Evolutionary conservation across 53 echinoderm and acorn worm genomes (phyloP), one percentile per base, ranked within the genome.

Genomic region (Echinarachnius parma): DNA sequence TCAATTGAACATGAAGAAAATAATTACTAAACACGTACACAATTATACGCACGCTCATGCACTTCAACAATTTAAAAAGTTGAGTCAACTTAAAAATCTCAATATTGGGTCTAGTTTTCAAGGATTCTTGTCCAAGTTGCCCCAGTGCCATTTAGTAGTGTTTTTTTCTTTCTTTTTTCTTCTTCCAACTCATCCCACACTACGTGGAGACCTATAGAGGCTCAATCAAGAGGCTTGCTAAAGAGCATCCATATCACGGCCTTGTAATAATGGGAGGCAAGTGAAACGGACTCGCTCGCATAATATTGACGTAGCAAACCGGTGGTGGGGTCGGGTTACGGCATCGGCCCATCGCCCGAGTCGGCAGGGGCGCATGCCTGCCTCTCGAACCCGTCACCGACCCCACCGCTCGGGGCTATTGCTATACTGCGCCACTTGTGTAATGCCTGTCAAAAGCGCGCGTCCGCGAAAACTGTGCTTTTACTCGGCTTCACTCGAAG

Each of bases 261-360:
- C 22, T 56, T 35, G 74, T 56, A 36, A 72, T 72, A 56, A 72
- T 56, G 74, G 56, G 45, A 20, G 15, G 56, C 56, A 28, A 36
- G 42, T 72, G 74, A 72, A 34, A 72, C 74, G 45, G 74, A 72
- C 74, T 42, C 74, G 29, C 36, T 72, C 74, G 57, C 56, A 72
- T 72, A 72, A 72, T 72, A 72, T 72, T 72, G 74, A 72, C 74
- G 74, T 72, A 56, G 74, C 57, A 72, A 72, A 72, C 74, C 74
- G 74, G 57, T 72, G 74, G 56, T 29, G 56, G 74, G 57, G 42
- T 72, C 35, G 74, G 74, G 74, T 72, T 72, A 72, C 74, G 35
- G 42, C 56, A 24, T 56, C 74, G 74, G 74, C 56, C 25, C 74
- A 72, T 54, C 74, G 57, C 74, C 44, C 74, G 22, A 57, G 25